phyloP scores from a whole-genome alignment of 2,797 vertebrate genomes.

The Anguilla megastoma region DNA sequence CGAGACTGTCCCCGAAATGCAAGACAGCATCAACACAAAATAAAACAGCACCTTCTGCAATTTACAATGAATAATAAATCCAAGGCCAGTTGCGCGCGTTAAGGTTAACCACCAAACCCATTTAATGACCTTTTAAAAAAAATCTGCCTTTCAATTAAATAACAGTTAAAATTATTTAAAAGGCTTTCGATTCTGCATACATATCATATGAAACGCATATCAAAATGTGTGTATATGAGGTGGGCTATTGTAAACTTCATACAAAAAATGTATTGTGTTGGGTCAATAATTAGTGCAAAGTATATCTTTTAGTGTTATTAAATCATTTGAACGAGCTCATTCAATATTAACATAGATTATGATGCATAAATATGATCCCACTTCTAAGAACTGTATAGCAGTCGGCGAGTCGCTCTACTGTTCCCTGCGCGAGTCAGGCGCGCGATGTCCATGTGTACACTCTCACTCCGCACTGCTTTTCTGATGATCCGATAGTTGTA shows the following conservation, averaged over 20 bases:
- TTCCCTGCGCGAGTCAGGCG: conserved; percentile 42
- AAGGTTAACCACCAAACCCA: conserved; percentile 14
- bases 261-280: conserved; percentile 11
- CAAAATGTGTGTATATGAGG: background rate
- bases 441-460: conserved; percentile 31
- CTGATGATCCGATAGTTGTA: conserved; percentile 80
- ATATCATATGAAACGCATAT: conserved; percentile 13
- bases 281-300: background rate
- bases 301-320: background rate
- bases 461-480: conserved; percentile 23
- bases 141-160: conserved; percentile 11
- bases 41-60: background rate
- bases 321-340: background rate
- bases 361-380: background rate
- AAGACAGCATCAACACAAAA: background rate
- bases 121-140: conserved; percentile 20
- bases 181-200: background rate
- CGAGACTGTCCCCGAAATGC: background rate
- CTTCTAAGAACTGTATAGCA: background rate
- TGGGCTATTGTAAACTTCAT: background rate
- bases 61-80: conserved; percentile 12
- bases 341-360: background rate
- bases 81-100: conserved; percentile 13
- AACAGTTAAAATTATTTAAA: background rate
- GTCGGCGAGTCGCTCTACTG: conserved; percentile 8